These are phyloP conservation scores for Tethea ocularis DNA, from an alignment of 2,888 invertebrate genomes.

Conservation along the genomic window DNA sequence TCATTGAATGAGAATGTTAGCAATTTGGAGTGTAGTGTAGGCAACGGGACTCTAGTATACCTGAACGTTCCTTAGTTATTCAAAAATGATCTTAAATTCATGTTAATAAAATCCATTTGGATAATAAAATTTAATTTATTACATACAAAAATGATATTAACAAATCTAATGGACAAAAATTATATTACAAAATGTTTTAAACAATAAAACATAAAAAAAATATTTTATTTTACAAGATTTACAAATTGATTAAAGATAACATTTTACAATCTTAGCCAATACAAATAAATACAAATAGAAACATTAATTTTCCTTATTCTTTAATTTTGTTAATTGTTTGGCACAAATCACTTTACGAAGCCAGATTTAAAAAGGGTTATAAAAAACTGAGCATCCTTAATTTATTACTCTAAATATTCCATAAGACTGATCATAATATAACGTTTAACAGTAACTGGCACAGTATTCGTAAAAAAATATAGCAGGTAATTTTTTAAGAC, in stretches of 20 bases:
- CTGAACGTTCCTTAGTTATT: too few relatives aligned
- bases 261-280: slow-evolving; percentile 58
- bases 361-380: slow-evolving; percentile 39
- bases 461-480: slow-evolving; percentile 68
- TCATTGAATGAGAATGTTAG: background rate
- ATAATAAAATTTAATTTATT: slow-evolving; percentile 73
- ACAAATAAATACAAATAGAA: slow-evolving; percentile 54
- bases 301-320: slow-evolving; percentile 20
- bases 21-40: too few relatives aligned
- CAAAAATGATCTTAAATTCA: too few relatives aligned
- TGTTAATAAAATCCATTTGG: slow-evolving; percentile 19
- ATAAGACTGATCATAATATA: slow-evolving; percentile 30
- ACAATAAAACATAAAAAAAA: slow-evolving; percentile 53
- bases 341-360: slow-evolving; percentile 60
- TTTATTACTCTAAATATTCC: slow-evolving; percentile 36
- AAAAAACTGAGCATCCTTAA: slow-evolving; percentile 64
- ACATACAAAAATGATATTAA: slow-evolving; percentile 62
- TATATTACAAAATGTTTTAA: slow-evolving; percentile 57
- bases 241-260: slow-evolving; percentile 69
- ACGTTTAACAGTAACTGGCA: slow-evolving; percentile 72
- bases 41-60: background rate
- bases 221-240: slow-evolving; percentile 62
- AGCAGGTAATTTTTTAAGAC: slow-evolving; percentile 6
- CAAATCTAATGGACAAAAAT: slow-evolving; percentile 44
- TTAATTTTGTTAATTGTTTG: slow-evolving; percentile 51